These are phyloP conservation scores for Hemistola chrysoprasaria DNA, from an alignment of 2,888 invertebrate species.

Conservation along the genomic window DNA sequence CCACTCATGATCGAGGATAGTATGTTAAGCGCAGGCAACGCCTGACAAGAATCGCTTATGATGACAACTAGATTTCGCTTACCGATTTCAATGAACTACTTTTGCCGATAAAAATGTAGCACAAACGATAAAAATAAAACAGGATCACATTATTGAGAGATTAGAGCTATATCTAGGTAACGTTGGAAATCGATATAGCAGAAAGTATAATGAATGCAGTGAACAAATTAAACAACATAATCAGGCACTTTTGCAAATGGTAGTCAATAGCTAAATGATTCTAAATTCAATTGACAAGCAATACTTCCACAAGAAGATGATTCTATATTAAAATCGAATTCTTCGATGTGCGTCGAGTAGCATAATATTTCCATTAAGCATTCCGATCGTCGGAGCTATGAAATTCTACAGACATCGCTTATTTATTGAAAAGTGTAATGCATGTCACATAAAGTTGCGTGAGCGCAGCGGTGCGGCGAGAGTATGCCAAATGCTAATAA, in stretches of 20 bases:
- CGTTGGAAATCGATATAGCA: too few species aligned
- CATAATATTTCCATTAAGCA: constrained; percentile 14
- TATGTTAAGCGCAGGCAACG: constrained; percentile 58
- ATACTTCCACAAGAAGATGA: too few species aligned
- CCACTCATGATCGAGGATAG: constrained; percentile 52
- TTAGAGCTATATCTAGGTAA: too few species aligned
- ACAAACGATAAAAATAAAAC: constrained; percentile 9
- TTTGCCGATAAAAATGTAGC: constrained; percentile 27
- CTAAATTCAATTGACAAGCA: too few species aligned
- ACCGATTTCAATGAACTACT: constrained; percentile 36
- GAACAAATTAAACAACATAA: too few species aligned
- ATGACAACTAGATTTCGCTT: constrained; percentile 44
- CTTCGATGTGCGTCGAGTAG: background rate
- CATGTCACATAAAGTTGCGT: constrained; percentile 32
- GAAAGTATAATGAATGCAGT: too few species aligned
- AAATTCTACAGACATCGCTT: constrained; percentile 27
- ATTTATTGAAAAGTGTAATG: constrained; percentile 33
- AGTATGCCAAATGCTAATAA: constrained; percentile 24
- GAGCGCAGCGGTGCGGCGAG: constrained; percentile 18
- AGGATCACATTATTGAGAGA: constrained; percentile 6
- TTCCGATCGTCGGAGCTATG: constrained; percentile 8
- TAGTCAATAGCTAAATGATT: too few species aligned
- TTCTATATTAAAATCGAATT: too few species aligned
- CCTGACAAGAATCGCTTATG: constrained; percentile 57
- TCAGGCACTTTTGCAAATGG: too few species aligned